Base-by-base conservation (phyloP, 2,888 invertebrate genomes). In the Trypoxylon attenuatum region DNA sequence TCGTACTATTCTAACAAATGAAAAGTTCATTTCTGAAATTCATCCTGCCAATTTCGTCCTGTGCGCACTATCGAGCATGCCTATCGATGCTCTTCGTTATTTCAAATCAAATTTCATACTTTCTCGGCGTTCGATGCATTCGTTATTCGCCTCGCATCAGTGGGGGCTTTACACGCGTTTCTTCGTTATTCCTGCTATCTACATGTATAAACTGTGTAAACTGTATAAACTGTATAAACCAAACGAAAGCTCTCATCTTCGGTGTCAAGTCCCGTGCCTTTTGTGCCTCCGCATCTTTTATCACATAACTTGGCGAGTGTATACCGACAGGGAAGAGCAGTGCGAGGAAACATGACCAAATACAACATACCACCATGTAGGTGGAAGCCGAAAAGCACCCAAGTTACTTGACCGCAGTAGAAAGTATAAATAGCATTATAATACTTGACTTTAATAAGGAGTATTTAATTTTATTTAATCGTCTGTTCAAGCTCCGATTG, bases 181-280 rank as follows among this genome's bases (percentile, higher is more conserved):
- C n/a, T n/a, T n/a, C n/a, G n/a, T n/a, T n/a, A n/a, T n/a, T n/a
- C n/a, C n/a, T n/a, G n/a, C n/a, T n/a, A n/a, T n/a, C n/a, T n/a
- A n/a, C n/a, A n/a, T n/a, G n/a, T n/a, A n/a, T n/a, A n/a, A n/a
- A n/a, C n/a, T n/a, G n/a, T n/a, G n/a, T n/a, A n/a, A n/a, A n/a
- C n/a, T n/a, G 25, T 5, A 8, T 8, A 25, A 8, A 8, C 25
- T 25, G 25, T 33, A 33, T 13, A 33, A 6, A 33, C n/a, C n/a
- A n/a, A 58, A 10, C 13, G 41, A 39, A 55, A 55, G 38, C 51
- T 38, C 33, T 57, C 33, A 57, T 57, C 55, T 59, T 65, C 51
- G 52, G 29, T 49, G 65, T 18, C 39, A 64, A 74, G 57, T 61
- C 66, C 61, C 59, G 74, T 74, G 74, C 74, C 74, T 71, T 74